Conservation (phyloP, 2,797 vertebrate genomes). For the Squalus acanthias region DNA sequence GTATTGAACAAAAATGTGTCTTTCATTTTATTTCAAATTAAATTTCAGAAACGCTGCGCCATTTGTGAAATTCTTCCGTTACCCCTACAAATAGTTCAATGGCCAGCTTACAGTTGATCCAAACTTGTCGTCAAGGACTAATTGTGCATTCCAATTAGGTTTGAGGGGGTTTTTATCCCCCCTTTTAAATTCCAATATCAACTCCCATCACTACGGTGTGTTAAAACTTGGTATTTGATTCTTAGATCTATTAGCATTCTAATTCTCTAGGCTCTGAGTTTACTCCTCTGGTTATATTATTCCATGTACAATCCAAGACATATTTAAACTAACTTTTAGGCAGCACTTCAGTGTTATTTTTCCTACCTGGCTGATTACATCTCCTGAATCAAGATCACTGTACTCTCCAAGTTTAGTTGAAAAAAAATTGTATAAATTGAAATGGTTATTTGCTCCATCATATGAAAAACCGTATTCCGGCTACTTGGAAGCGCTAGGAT, state of each 20-base stretch:
- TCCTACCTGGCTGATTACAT: not conserved
- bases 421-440: not conserved
- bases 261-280: not conserved
- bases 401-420: too few relatives aligned
- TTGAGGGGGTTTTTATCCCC: not conserved
- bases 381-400: not conserved
- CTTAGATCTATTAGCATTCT: not conserved
- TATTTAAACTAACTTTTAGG: not conserved
- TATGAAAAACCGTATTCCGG: not conserved
- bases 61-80: not conserved
- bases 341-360: not conserved
- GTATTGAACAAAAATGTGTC: not conserved
- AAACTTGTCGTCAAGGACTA: not conserved
- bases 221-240: not conserved
- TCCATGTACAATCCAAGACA: not conserved
- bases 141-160: not conserved
- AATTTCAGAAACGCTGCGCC: not conserved
- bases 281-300: not conserved
- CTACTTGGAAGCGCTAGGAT: not conserved
- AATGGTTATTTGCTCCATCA: not conserved
- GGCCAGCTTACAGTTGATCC: not conserved
- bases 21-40: conserved; percentile 1
- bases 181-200: not conserved
- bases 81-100: not conserved
- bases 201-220: too few relatives aligned